Base-by-base conservation (phyloP, 1,140 invertebrate genomes). In the Zaprionus ornatus region DNA sequence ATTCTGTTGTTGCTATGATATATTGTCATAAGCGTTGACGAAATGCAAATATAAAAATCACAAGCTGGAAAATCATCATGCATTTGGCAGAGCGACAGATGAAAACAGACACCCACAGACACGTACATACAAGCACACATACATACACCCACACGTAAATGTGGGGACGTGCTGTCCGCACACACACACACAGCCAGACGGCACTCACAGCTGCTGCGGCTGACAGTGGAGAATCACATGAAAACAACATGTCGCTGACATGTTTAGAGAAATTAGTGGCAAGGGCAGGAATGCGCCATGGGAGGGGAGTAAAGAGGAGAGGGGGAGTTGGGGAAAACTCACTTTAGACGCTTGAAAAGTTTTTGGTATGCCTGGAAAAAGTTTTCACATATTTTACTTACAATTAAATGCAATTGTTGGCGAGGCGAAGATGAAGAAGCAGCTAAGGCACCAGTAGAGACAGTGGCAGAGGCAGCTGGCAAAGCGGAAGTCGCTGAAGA, bases 351-450 rank as follows among this genome's bases (percentile, higher is more conserved):
- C 77, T 84, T 88, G 70, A 69, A 88, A 82, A 83, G 75, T 66
- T 88, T 83, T 73, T 19, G 25, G 55, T 65, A 67, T 74, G 74
- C 73, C 56, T 82, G 55, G 60, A 60, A 66, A 84, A 88, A 90
- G 56, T 90, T 90, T 90, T 85, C 79, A 90, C 86, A 90, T 90
- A 90, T 90, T 90, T 90, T 90, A 90, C 86, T 82, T 90, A 82
- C 86, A 90, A 90, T 90, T 90, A 90, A 90, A 90, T 80, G 73
- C 85, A 90, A 90, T 90, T 90, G 85, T 77, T 85, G 65, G 74
- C 60, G n/a, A 6, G 6, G 40, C n/a, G 40, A 17, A 9, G 40
- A 17, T 45, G 55, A 57, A 19, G 25, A 54, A 45, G 64, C 64
- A 56, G 72, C 27, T 9, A 32, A 32, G 3, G 29, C 29, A 10